Base-by-base conservation (phyloP, 2,888 invertebrate genomes). In the Endotricha flammealis region DNA sequence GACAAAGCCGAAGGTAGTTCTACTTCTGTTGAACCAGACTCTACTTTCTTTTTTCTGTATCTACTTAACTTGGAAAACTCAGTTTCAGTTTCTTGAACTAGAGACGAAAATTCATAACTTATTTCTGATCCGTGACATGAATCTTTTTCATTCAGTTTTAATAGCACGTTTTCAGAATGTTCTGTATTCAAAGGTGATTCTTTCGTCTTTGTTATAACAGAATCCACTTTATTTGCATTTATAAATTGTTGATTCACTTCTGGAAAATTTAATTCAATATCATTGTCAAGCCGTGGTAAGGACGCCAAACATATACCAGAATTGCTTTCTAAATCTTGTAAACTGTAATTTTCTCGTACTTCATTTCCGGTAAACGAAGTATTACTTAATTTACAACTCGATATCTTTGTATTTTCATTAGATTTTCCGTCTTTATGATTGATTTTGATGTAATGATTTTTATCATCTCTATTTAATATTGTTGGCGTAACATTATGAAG, bases 181-280 rank as follows among this genome's bases (percentile, higher is more conserved):
- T 66, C 63, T 29, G 58, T 38, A 37, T 64, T 62, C 38, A 71
- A 42, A 3, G 53, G 29, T 11, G 68, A 57, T 48, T 72, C 68
- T 42, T 56, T 53, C 10, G 52, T 33, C 17, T 57, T 38, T 38
- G 46, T 41, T 31, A 55, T 43, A 6, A 56, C 52, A 20, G 65
- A 45, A 16, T 75, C 79, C 32, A 53, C 61, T 66, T 79, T 82
- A 56, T 83, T 85, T 27, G 79, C 85, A 65, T 83, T 77, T 27
- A 86, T 81, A 49, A 86, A 86, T 48, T 86, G 86, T 62, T 86
- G 85, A 49, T 86, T 86, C 7, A 86, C 83, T 75, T 86, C 86
- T 27, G 85, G 78, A 47, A 86, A 85, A 53, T 70, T 81, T 31
- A 86, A 66, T 54, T 86, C 86, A 44, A 85, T 81, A 47, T 86